Percentiles rank a stretch among this genome's conserved stretches.
These are phyloP conservation scores for Sphenopsis melanotis DNA, from an alignment of 2,797 vertebrate genomes.

Conservation along the genomic window DNA sequence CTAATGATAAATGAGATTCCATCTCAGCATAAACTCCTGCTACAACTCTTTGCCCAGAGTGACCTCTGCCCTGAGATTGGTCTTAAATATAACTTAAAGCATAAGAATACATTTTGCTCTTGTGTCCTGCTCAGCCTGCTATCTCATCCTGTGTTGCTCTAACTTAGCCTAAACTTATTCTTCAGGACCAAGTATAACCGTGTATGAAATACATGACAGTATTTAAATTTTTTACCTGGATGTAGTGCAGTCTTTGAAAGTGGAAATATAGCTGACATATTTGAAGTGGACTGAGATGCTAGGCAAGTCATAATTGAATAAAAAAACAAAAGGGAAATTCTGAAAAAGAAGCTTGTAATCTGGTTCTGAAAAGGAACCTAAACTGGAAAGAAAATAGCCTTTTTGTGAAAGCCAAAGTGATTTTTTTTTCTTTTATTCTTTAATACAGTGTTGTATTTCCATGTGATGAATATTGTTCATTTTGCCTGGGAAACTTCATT, in stretches of 20 bases:
- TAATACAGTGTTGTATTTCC: neutral
- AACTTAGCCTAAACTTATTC: neutral
- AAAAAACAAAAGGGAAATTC: neutral
- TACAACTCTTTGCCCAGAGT: neutral
- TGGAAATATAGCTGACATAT: neutral
- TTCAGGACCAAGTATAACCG: neutral
- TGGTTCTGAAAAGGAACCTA: neutral
- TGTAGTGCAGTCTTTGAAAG: neutral
- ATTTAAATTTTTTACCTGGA: neutral
- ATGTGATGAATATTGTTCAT: neutral
- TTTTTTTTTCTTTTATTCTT: neutral
- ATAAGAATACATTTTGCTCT: neutral
- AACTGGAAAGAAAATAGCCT: neutral
- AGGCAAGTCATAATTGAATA: neutral
- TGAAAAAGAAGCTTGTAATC: neutral
- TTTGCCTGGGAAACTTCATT: neutral
- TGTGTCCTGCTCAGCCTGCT: neutral
- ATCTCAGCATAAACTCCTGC: neutral
- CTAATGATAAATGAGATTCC: neutral
- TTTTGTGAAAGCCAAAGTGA: neutral
- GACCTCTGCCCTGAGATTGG: neutral
- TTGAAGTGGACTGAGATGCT: neutral
- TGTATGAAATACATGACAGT: neutral
- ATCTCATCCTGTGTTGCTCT: neutral
- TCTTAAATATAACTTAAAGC: neutral